Evolutionary conservation across 2,888 invertebrate genomes (phyloP).

Genomic region (Zygogramma bicolorata): DNA sequence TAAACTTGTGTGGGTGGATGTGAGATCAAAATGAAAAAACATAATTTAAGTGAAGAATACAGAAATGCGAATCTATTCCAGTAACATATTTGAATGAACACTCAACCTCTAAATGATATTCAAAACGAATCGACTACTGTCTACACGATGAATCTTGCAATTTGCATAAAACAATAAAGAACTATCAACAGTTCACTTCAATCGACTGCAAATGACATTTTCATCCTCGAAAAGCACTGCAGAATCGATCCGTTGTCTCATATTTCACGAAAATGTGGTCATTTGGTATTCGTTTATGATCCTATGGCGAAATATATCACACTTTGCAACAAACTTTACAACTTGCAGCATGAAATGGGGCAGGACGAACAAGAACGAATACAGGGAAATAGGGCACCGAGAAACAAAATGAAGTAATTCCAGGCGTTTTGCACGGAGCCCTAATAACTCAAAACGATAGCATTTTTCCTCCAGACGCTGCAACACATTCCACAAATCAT

Average conservation of each 20-base stretch:
- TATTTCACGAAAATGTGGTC: not conserved
- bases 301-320: not conserved
- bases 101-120: too few species aligned
- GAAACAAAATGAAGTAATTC: slow-evolving; percentile 59
- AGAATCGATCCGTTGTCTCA: not conserved
- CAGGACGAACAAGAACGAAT: slow-evolving; percentile 17
- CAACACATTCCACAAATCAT: slow-evolving; percentile 54
- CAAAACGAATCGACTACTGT: too few species aligned
- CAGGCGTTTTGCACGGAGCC: slow-evolving; percentile 58
- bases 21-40: too few species aligned
- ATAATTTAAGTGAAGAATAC: too few species aligned
- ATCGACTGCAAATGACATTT: not conserved
- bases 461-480: slow-evolving; percentile 57
- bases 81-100: too few species aligned
- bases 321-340: not conserved
- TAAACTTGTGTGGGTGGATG: too few species aligned
- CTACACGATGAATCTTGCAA: too few species aligned
- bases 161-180: too few species aligned
- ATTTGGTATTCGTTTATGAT: not conserved
- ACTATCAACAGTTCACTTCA: not conserved
- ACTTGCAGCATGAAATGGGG: not conserved
- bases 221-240: not conserved
- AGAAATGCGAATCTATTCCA: too few species aligned
- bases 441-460: slow-evolving; percentile 58
- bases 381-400: slow-evolving; percentile 50